Conservation (phyloP, 2,888 invertebrate genomes). For the Acronicta aceris region DNA sequence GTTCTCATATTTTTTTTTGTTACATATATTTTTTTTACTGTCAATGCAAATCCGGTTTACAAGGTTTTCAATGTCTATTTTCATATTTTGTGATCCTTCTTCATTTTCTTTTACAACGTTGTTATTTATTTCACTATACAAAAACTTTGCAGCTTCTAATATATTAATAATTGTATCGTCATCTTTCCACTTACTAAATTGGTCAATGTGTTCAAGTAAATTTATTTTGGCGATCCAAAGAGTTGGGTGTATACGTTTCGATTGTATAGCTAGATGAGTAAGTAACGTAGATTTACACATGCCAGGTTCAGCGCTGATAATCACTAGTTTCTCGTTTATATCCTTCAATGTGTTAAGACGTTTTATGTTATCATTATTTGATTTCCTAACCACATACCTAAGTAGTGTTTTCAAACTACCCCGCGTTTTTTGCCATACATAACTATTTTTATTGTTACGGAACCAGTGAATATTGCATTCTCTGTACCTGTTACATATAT, state of each 20-base stretch:
- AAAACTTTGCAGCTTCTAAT: slow-evolving; percentile 9
- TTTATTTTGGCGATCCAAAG: slow-evolving; percentile 44
- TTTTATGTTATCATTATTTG: neutral
- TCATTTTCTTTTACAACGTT: neutral
- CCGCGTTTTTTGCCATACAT: slow-evolving; percentile 18
- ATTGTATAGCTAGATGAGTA: slow-evolving; percentile 36
- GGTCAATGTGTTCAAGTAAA: slow-evolving; percentile 20
- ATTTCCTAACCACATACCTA: slow-evolving; percentile 5
- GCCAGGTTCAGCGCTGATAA: slow-evolving; percentile 44
- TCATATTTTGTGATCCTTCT: neutral
- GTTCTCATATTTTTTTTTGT: neutral
- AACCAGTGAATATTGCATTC: slow-evolving; percentile 28
- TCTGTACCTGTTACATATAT: slow-evolving; percentile 3
- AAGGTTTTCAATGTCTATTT: neutral
- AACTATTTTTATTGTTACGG: neutral
- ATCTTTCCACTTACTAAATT: slow-evolving; percentile 20
- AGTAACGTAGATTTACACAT: slow-evolving; percentile 52
- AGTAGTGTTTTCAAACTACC: slow-evolving; percentile 13
- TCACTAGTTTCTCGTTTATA: slow-evolving; percentile 33
- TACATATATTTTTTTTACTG: slow-evolving; percentile 4
- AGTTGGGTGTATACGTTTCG: slow-evolving; percentile 27
- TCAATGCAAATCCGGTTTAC: neutral
- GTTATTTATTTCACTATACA: slow-evolving; percentile 6
- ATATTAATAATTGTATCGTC: slow-evolving; percentile 1
- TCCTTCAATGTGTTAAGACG: slow-evolving; percentile 15